Base-by-base conservation (phyloP, 2,888 invertebrate species). In the Lasioglossum lativentre region DNA sequence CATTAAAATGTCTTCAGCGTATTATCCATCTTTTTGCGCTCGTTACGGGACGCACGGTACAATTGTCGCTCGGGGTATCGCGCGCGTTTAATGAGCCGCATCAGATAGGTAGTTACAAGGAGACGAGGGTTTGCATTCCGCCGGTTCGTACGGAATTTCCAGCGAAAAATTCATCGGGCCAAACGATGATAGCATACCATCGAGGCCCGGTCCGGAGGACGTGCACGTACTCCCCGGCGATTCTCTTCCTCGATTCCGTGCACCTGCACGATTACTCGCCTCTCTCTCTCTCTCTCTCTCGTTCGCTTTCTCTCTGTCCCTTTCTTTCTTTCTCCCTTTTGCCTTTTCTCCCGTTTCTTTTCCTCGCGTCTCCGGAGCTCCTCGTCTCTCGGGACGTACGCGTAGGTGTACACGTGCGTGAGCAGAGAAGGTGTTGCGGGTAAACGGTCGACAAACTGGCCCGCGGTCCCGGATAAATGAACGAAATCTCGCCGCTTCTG, bases 401-500 rank as follows among this genome's bases (percentile, higher is more conserved):
- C 80, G 59, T 83, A 66, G 76, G 83, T 76, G 75, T 81, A 70
- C n/a, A n/a, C 40, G 52, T 73, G 70, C 75, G 78, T 47, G 83
- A 83, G 84, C 86, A n/a, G 86, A 88, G 81, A 87, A 89, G 86
- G 91, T 90, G 88, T 87, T 83, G 87, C 82, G 83, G 85, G 71
- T 87, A 90, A 90, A 90, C 86, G 89, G 88, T 86, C 86, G 85
- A 86, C 90, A 89, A 88, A 90, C 86, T 78, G 85, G 79, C 79
- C 82, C 75, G 47, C 78, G 80, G 74, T 63, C 72, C 80, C 85
- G 86, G 79, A 91, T 90, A 91, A 91, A 91, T 90, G 87, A 89
- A 90, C 85, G 88, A 91, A 91, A 91, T 91, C 91, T 91, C 87
- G 88, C 85, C 90, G 84, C 86, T 83, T 83, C 83, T 82, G 83